Percentiles rank a stretch among this genome's conserved stretches.
Evolutionary conservation across 2,888 invertebrate genomes (phyloP).

Genomic region (Nasonia oneida): DNA sequence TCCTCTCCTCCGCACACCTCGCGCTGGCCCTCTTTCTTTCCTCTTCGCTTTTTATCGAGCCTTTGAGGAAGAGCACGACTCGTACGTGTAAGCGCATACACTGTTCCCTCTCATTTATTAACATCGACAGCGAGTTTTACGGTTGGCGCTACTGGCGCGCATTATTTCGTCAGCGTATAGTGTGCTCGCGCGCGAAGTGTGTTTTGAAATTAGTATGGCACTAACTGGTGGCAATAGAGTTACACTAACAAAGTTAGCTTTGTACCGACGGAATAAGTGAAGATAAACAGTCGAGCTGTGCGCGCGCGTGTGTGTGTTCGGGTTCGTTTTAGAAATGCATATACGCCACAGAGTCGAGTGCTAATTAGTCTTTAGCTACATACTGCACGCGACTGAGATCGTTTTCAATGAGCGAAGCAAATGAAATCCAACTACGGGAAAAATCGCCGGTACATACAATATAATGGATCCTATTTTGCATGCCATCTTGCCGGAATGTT

Average conservation of each 20-base stretch:
- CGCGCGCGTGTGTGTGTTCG: neutral
- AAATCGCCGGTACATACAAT: neutral
- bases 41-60: neutral
- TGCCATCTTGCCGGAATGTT: neutral
- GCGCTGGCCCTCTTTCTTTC: neutral
- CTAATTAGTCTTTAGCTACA: conserved; percentile 19
- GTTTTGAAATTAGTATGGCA: conserved; percentile 19
- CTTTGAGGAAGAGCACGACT: neutral
- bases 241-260: conserved; percentile 29
- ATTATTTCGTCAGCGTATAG: neutral
- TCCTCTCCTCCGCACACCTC: conserved; percentile 14
- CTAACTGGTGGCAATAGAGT: conserved; percentile 23
- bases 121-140: conserved; percentile 3
- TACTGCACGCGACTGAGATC: neutral
- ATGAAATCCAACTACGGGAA: neutral
- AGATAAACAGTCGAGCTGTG: conserved; percentile 4
- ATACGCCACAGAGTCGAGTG: conserved; percentile 18
- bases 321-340: conserved; percentile 21
- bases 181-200: neutral
- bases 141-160: neutral
- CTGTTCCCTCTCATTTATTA: conserved; percentile 1
- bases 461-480: neutral
- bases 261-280: conserved; percentile 20
- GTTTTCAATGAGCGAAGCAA: neutral
- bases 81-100: neutral